These are phyloP conservation scores for Rhodinocichla rosea DNA, from an alignment of 2,113 vertebrate genomes.

Conservation along the genomic window DNA sequence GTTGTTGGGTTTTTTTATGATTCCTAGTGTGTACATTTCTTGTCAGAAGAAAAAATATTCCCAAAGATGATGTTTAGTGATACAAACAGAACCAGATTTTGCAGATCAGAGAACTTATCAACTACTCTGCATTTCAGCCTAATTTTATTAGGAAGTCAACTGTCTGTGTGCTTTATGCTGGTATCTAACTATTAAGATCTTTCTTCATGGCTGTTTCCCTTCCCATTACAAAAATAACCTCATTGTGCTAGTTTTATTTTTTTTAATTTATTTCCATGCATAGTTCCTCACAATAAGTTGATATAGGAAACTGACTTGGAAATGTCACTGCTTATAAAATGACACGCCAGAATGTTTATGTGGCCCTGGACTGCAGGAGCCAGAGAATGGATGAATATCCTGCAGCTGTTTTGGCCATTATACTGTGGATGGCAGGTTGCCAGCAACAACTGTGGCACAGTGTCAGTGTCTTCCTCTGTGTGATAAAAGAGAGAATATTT, in stretches of 20 bases:
- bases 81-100: not conserved
- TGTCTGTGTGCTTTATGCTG: not conserved
- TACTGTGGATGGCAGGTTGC: not conserved
- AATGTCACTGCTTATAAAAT: not conserved
- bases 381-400: not conserved
- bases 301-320: not conserved
- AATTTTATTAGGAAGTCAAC: not conserved
- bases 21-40: not conserved
- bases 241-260: not conserved
- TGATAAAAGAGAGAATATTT: slow-evolving; percentile 26
- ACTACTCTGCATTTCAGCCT: not conserved
- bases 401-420: slow-evolving; percentile 13
- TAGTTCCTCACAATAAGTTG: not conserved
- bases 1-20: not conserved
- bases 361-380: slow-evolving; percentile 9
- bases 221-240: not conserved
- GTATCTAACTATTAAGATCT: not conserved
- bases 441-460: not conserved
- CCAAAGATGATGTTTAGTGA: not conserved
- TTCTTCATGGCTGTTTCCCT: not conserved
- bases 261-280: not conserved
- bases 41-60: not conserved
- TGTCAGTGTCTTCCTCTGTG: not conserved
- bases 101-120: not conserved
- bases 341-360: not conserved